phyloP scores from a whole-genome alignment of 2,797 vertebrate genomes.

The Helicolenus hilgendorfi region DNA sequence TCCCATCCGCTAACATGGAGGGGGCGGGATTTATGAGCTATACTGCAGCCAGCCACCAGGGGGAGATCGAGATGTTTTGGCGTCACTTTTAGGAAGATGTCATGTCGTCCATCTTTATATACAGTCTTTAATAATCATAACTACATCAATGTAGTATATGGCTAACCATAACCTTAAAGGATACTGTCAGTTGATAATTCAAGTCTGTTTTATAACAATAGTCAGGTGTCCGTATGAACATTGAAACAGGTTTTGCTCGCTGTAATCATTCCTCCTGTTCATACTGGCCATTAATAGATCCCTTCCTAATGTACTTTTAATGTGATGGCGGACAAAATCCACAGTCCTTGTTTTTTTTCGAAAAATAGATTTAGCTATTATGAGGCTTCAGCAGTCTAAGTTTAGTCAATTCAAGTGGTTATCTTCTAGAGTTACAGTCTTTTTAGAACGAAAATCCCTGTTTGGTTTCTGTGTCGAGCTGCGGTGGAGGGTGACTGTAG shows the following conservation, averaged over 20 bases:
- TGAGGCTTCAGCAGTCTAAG: background rate
- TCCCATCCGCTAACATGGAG: too few species aligned
- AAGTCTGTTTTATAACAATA: background rate
- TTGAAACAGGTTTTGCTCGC: background rate
- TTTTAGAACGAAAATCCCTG: background rate
- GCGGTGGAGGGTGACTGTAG: background rate
- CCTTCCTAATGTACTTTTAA: too few species aligned
- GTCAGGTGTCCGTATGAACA: background rate
- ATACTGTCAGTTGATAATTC: background rate
- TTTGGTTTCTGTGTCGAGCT: background rate
- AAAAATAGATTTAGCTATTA: background rate
- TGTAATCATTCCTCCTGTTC: background rate
- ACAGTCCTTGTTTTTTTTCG: background rate
- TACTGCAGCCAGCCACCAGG: too few species aligned
- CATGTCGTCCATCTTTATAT: too few species aligned
- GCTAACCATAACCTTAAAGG: background rate
- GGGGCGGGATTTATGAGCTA: too few species aligned
- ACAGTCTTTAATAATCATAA: background rate
- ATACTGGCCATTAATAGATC: background rate
- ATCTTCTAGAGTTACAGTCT: background rate
- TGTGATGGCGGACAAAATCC: background rate
- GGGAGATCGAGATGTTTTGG: too few species aligned
- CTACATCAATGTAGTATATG: background rate
- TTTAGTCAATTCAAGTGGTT: background rate
- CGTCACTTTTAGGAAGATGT: too few species aligned